Evolutionary conservation across 2,888 invertebrate genomes (phyloP).

Genomic region (Linnaemya tessellans): DNA sequence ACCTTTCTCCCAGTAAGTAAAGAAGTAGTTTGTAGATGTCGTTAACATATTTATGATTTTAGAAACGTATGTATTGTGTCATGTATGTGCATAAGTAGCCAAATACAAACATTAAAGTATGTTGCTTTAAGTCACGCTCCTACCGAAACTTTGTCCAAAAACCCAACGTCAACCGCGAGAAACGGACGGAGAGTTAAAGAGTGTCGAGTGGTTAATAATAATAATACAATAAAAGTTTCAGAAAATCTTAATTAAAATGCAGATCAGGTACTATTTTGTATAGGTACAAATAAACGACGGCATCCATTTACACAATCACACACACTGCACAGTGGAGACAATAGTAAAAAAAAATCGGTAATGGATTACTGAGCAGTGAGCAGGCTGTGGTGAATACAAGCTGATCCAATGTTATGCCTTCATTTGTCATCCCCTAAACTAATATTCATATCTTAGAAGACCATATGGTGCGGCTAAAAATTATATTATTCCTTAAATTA

Average conservation of each 20-base stretch:
- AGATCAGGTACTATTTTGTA: slow-evolving; percentile 70
- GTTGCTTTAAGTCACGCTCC: slow-evolving; percentile 56
- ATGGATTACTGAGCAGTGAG: too few species aligned
- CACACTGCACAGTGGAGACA: background rate
- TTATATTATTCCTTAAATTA: too few species aligned
- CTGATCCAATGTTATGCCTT: too few species aligned
- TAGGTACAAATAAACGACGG: slow-evolving; percentile 63
- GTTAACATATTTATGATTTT: slow-evolving; percentile 28
- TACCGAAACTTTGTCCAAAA: slow-evolving; percentile 59
- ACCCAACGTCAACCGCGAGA: slow-evolving; percentile 44
- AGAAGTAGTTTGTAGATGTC: slow-evolving; percentile 17
- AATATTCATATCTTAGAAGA: too few species aligned
- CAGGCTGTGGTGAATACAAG: too few species aligned
- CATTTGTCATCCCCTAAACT: too few species aligned
- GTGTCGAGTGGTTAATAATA: slow-evolving; percentile 61
- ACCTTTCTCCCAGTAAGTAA: slow-evolving; percentile 33
- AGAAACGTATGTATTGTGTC: slow-evolving; percentile 15
- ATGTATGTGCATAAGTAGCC: slow-evolving; percentile 13
- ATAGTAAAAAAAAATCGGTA: background rate
- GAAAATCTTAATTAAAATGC: slow-evolving; percentile 68
- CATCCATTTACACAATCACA: slow-evolving; percentile 62
- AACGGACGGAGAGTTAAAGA: slow-evolving; percentile 49
- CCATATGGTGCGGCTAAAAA: too few species aligned
- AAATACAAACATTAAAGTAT: slow-evolving; percentile 35
- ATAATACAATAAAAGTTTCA: slow-evolving; percentile 57